phyloP scores from a whole-genome alignment of 2,797 vertebrate genomes.

The Chaunax sp. region DNA sequence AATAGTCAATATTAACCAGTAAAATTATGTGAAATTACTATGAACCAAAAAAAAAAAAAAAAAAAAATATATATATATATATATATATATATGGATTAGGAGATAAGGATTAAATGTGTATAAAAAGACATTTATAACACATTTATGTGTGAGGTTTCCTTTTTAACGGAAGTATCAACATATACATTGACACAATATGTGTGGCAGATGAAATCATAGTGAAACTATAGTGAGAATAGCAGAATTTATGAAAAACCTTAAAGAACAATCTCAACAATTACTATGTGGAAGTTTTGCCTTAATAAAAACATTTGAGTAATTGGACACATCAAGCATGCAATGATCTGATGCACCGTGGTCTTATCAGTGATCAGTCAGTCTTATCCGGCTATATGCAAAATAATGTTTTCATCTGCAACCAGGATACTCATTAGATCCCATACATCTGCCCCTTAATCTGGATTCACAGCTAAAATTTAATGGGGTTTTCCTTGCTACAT shows the following conservation, averaged over 20 bases:
- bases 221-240: too few relatives aligned
- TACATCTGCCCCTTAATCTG: too few relatives aligned
- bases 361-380: not conserved
- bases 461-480: too few relatives aligned
- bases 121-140: not conserved
- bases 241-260: not conserved
- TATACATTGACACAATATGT: not conserved
- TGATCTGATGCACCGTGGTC: not conserved
- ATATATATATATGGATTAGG: not conserved
- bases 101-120: not conserved
- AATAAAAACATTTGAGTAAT: not conserved
- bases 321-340: not conserved
- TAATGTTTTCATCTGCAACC: not conserved
- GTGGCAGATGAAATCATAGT: not conserved
- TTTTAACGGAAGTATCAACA: too few relatives aligned
- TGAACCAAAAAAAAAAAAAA: too few relatives aligned
- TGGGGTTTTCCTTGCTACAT: too few relatives aligned
- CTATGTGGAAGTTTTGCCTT: rapidly evolving
- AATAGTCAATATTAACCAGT: not conserved
- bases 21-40: not conserved
- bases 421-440: too few relatives aligned
- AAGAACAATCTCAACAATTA: not conserved
- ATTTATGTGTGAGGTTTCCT: not conserved
- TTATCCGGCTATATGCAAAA: not conserved
- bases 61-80: too few relatives aligned